Base-by-base conservation (phyloP, 2,888 invertebrate species). In the Stomorhina lunata region DNA sequence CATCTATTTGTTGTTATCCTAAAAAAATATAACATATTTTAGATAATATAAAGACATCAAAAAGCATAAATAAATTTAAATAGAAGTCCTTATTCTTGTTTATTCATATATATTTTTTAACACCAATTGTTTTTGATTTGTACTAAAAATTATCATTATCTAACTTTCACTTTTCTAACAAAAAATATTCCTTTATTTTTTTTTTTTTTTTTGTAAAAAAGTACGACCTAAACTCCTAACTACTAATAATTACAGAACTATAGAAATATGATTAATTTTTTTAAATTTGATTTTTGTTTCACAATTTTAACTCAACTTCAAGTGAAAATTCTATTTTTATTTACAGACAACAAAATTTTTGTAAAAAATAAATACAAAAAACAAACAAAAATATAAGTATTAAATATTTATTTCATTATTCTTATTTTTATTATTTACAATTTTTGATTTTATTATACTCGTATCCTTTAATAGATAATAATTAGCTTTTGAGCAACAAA, bases 111-210 rank as follows among this genome's bases (percentile, higher is more conserved):
- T 2, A 29, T 53, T 53, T 25, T 59, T 34, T 43, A 69, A 76
- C 69, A 76, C 76, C 57, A 57, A 76, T 75, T 71, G 48, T 71
- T 65, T 80, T 73, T 57, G 29, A 66, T 76, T 80, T 80, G 80
- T 80, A 80, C 80, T 80, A 76, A 53, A 76, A 71, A 69, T 76
- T 63, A 80, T 29, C 48, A 61, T 69, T 40, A 69, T 65, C 32
- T 40, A 12, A 20, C 50, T 50, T 43, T 63, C 37, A 34, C 59
- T 27, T 7, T 20, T 53, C 17, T 55, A 27, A 48, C 48, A 48
- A 55, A 48, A 43, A 22, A 29, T 29, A 5, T 45, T 45, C 17
- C 27, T n/a, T 53, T 50, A 7, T 17, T 6, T 27, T 12, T 59
- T 43, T 43, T 43, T 15, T 37, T 20, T 12, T 40, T 43, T 63